Evolutionary conservation across 2,797 vertebrate genomes (phyloP).

Genomic region (Synaphobranchus kaupii): DNA sequence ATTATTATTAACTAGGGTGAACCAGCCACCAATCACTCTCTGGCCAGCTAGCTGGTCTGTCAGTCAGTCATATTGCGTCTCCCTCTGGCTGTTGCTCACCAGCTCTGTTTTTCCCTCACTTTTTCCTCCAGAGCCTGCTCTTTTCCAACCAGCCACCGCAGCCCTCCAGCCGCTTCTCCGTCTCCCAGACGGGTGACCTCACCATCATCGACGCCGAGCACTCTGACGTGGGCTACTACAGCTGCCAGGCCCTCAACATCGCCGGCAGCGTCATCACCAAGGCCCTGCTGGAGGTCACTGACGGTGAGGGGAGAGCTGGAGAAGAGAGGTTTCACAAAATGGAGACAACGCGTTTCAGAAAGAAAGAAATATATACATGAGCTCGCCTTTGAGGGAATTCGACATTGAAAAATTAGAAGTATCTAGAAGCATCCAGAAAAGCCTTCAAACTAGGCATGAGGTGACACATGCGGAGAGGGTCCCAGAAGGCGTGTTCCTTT

Average conservation of each 20-base stretch:
- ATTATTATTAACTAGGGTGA: neutral
- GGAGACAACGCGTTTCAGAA: neutral
- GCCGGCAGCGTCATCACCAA: conserved; percentile 98
- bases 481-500: no score
- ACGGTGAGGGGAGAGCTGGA: conserved; percentile 76
- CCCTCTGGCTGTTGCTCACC: neutral
- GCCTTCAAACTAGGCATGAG: neutral
- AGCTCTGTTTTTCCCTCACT: neutral
- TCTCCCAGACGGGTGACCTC: conserved; percentile 94
- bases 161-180: conserved; percentile 91
- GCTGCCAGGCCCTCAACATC: conserved; percentile 98
- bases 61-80: neutral
- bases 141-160: conserved; percentile 97
- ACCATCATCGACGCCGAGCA: conserved; percentile 91
- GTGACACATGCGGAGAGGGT: neutral
- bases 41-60: neutral
- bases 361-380: no score
- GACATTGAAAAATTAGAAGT: neutral
- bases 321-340: neutral
- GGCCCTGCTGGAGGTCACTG: conserved; percentile 95
- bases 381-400: neutral
- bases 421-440: neutral
- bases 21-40: neutral
- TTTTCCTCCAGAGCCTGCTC: conserved; percentile 83
- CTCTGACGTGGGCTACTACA: conserved; percentile 93